Percentiles rank a stretch among this genome's conserved stretches.
These are phyloP conservation scores for Ibidorhyncha struthersii DNA, from an alignment of 2,113 vertebrate genomes.

Conservation along the genomic window DNA sequence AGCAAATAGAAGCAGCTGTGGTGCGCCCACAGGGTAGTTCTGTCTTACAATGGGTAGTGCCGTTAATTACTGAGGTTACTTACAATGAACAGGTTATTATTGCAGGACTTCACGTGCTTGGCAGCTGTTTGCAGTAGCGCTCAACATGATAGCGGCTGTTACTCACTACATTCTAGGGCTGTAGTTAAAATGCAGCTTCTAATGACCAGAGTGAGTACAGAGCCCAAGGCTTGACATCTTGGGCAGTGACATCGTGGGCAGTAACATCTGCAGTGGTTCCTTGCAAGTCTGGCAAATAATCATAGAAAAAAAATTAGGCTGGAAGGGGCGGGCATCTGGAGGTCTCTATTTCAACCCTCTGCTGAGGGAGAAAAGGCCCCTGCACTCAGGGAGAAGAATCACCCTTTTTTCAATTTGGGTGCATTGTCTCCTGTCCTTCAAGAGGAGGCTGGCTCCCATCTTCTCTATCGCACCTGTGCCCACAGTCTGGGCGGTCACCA, in stretches of 20 bases:
- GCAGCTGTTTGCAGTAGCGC: neutral
- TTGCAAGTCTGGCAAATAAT: neutral
- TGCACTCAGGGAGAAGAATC: neutral
- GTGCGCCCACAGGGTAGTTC: neutral
- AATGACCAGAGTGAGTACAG: neutral
- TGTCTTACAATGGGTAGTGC: neutral
- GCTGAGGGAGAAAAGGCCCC: neutral
- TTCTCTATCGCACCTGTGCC: neutral
- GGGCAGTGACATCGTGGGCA: neutral
- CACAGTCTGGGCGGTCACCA: neutral
- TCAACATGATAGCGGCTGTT: accelerated
- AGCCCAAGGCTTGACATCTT: neutral
- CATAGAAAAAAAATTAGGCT: neutral
- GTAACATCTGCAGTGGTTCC: neutral
- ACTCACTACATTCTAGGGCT: neutral
- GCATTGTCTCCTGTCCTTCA: neutral
- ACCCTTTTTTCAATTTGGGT: neutral
- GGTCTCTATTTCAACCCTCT: neutral
- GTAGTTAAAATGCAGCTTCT: neutral
- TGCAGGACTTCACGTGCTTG: accelerated
- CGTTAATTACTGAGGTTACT: neutral
- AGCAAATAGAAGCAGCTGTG: neutral
- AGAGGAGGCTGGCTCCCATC: neutral
- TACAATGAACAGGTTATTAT: neutral
- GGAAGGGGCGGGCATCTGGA: neutral